Conservation (phyloP, 2,888 invertebrate species). For the Rotaria socialis region DNA sequence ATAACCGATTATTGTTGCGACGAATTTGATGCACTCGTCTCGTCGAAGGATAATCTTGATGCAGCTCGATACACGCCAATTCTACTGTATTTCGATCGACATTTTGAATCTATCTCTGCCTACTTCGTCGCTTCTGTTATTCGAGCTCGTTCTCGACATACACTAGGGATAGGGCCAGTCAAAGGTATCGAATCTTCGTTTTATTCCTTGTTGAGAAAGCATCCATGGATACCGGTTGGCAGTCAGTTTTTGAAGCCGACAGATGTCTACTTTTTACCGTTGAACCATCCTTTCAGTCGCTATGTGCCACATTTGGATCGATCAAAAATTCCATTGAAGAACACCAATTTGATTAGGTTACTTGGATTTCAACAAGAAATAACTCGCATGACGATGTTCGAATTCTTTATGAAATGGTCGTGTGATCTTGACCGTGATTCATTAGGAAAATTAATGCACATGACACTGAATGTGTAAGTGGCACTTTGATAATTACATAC, state of each 20-base stretch:
- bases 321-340: background rate
- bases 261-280: background rate
- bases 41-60: background rate
- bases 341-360: background rate
- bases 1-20: background rate
- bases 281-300: background rate
- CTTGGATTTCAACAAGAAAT: background rate
- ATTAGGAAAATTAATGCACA: background rate
- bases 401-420: constrained; percentile 24
- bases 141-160: background rate
- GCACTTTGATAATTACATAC: too few relatives aligned
- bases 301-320: background rate
- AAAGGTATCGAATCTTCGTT: background rate
- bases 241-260: background rate
- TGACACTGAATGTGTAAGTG: too few relatives aligned
- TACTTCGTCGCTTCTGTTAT: background rate
- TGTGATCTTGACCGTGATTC: background rate
- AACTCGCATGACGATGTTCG: background rate
- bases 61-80: background rate
- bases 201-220: background rate
- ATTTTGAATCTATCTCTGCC: background rate
- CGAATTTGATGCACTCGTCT: background rate
- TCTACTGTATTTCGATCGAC: background rate
- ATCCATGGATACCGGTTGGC: constrained; percentile 11
- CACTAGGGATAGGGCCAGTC: background rate